phyloP scores from a whole-genome alignment of 2,113 vertebrate species.

The Ptyas mucosa region DNA sequence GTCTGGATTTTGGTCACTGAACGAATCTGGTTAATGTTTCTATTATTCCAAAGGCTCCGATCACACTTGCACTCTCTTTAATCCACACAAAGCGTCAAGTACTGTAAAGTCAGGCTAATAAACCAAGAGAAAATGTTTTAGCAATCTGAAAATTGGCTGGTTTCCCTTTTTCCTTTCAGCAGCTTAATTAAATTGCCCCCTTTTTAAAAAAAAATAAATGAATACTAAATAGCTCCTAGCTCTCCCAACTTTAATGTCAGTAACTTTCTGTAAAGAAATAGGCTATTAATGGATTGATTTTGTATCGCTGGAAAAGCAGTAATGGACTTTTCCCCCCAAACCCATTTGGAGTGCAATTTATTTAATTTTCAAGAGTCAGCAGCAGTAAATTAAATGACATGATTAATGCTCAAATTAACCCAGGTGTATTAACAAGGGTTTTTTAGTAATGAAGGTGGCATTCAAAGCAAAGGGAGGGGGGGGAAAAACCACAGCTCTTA shows the following conservation, averaged over 20 bases:
- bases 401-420: neutral
- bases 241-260: neutral
- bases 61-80: too few relatives aligned
- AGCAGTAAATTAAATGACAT: neutral
- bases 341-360: neutral
- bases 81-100: too few relatives aligned
- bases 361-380: neutral
- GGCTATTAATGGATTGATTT: neutral
- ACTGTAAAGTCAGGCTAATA: neutral
- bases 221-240: neutral
- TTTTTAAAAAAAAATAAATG: neutral
- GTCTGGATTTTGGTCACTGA: neutral
- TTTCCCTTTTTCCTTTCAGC: too few relatives aligned
- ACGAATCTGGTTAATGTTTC: neutral
- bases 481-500: neutral
- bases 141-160: too few relatives aligned
- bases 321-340: neutral
- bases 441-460: neutral
- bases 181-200: neutral
- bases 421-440: neutral
- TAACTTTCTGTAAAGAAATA: neutral
- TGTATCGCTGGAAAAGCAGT: neutral
- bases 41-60: neutral
- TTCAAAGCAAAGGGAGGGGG: too few relatives aligned
- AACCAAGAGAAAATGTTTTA: neutral